Evolutionary conservation across 2,113 vertebrate species (phyloP).

Genomic region (Anser cygnoides): DNA sequence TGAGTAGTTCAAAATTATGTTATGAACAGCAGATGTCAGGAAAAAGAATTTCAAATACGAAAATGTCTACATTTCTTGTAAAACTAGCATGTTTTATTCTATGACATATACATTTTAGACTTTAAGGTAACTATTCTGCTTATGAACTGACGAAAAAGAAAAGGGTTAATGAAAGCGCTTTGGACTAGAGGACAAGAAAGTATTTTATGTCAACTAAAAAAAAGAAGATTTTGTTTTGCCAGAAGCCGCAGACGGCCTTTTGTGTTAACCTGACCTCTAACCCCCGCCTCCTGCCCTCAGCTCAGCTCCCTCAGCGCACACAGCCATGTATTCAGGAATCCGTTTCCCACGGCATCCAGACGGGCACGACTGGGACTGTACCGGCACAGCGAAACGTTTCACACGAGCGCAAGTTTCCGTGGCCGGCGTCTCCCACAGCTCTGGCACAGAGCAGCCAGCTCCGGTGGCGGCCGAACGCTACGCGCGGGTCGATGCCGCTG

Average conservation of each 20-base stretch:
- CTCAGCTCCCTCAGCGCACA: background rate
- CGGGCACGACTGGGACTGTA: accelerated
- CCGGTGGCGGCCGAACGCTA: background rate
- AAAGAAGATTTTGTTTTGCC: no score
- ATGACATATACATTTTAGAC: background rate
- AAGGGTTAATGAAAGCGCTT: background rate
- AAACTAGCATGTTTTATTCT: background rate
- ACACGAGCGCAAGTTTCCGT: no score
- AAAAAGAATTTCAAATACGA: background rate
- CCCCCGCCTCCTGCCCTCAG: background rate
- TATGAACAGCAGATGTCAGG: background rate
- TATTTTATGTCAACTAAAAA: background rate
- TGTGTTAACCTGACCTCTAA: background rate
- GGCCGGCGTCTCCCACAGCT: background rate
- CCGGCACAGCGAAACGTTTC: no score
- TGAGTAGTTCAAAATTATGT: background rate
- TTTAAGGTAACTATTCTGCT: background rate
- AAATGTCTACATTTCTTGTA: background rate
- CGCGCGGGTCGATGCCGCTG: accelerated
- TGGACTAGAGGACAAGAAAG: background rate
- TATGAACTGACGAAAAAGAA: background rate
- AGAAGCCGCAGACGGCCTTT: background rate
- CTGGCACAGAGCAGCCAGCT: background rate
- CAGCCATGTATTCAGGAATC: background rate
- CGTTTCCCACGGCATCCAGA: background rate